Evolutionary conservation across 1,140 invertebrate species (phyloP).

Genomic region (Uloborus diversus): DNA sequence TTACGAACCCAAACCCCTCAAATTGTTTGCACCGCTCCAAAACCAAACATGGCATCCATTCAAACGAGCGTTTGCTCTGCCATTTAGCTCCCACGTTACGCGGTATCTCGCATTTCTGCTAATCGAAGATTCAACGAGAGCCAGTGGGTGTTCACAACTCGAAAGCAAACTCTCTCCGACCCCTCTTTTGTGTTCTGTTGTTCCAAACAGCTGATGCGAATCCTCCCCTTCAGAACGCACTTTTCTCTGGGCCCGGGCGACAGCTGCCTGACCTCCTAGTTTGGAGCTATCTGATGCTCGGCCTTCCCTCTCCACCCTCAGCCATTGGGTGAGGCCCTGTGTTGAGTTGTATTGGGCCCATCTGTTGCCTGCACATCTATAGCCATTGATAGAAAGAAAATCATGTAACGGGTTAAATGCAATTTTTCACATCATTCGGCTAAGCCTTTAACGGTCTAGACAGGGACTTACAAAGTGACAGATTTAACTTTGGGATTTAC

Average conservation of each 20-base stretch:
- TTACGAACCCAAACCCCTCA: no score
- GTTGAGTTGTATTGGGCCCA: constrained; percentile 47
- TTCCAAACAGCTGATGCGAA: neutral
- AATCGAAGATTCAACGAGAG: no score
- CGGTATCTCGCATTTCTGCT: no score
- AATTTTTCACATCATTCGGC: neutral
- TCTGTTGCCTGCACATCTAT: constrained; percentile 37
- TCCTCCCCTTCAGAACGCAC: neutral
- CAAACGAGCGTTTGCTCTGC: no score
- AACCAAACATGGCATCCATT: no score
- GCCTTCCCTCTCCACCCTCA: constrained; percentile 6
- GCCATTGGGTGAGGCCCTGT: constrained; percentile 37
- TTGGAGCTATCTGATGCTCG: constrained; percentile 12
- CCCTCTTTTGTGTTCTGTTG: no score
- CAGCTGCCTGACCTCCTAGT: constrained; percentile 56
- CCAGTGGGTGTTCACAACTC: no score
- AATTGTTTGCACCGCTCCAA: no score
- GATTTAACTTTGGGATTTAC: neutral
- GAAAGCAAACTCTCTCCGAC: no score
- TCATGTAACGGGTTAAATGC: neutral
- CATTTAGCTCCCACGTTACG: no score
- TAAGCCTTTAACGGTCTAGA: neutral
- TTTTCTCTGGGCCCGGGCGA: constrained; percentile 18
- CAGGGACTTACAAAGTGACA: neutral
- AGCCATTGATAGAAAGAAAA: constrained; percentile 2